Percentiles rank a stretch among this genome's conserved stretches.
phyloP scores from a whole-genome alignment of 2,888 invertebrate species.

The Apantesis nais region DNA sequence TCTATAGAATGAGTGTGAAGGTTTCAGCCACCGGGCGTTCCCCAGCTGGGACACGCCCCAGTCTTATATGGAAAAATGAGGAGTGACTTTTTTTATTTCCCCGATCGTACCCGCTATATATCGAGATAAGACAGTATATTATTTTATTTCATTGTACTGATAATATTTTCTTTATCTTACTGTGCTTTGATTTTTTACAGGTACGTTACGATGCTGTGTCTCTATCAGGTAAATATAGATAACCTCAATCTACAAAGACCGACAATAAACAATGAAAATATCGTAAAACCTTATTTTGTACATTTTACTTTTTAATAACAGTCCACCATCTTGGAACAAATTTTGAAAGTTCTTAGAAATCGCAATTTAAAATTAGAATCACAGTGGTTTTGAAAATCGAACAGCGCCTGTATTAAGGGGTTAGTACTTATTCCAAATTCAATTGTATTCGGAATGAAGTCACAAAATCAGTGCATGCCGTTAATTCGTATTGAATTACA shows the following conservation, averaged over 20 bases:
- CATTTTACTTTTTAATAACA: constrained; percentile 5
- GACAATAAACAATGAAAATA: constrained; percentile 27
- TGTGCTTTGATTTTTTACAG: constrained; percentile 60
- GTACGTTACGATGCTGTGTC: constrained; percentile 77
- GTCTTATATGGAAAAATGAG: constrained; percentile 79
- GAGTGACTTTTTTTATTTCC: constrained; percentile 70
- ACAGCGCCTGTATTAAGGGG: neutral
- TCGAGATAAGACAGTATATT: constrained; percentile 62
- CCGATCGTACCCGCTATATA: constrained; percentile 62
- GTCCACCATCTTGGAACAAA: neutral
- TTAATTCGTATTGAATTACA: constrained; percentile 85
- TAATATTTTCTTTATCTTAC: constrained; percentile 51
- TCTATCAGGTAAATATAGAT: constrained; percentile 70
- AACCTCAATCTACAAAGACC: constrained; percentile 41
- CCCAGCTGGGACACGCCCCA: constrained; percentile 77
- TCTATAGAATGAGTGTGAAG: constrained; percentile 73
- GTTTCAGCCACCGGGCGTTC: constrained; percentile 74
- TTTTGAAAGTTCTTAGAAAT: neutral
- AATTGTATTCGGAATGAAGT: constrained; percentile 54
- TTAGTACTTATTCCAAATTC: constrained; percentile 20
- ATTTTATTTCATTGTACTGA: constrained; percentile 62
- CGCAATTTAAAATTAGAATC: constrained; percentile 4
- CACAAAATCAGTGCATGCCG: constrained; percentile 63
- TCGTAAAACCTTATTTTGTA: constrained; percentile 14
- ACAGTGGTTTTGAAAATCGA: constrained; percentile 2